phyloP scores from a whole-genome alignment of 35 echinoderm and acorn worm genomes.

The Lytechinus pictus region DNA sequence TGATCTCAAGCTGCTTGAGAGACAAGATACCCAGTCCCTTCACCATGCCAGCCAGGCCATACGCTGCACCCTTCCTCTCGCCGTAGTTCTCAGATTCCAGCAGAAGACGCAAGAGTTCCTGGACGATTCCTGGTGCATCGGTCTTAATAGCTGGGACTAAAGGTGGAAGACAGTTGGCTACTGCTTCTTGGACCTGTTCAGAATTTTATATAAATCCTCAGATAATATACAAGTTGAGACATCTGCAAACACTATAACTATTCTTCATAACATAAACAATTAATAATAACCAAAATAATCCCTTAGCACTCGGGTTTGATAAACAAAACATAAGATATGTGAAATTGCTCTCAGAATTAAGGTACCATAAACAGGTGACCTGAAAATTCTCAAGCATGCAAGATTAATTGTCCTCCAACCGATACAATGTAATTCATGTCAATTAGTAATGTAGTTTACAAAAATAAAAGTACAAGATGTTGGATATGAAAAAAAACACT shows the following conservation, averaged over 20 bases:
- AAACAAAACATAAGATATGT: not conserved
- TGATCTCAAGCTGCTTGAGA: conserved; percentile 93
- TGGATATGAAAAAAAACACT: not conserved
- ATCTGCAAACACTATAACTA: not conserved
- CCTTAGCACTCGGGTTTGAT: not conserved
- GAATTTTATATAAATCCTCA: not conserved
- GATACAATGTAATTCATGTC: not conserved
- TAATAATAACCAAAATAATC: not conserved
- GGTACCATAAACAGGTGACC: not conserved
- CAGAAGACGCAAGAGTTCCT: conserved; percentile 76
- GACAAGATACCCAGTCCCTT: conserved; percentile 94
- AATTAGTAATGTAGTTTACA: not conserved
- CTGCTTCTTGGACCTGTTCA: conserved; percentile 93
- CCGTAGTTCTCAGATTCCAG: conserved; percentile 93
- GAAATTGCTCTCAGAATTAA: not conserved
- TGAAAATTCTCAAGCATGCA: not conserved
- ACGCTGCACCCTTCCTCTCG: conserved; percentile 94
- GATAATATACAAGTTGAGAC: not conserved
- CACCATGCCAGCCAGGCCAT: conserved; percentile 93
- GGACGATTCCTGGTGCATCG: conserved; percentile 83
- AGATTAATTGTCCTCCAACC: not conserved
- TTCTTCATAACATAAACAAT: not conserved
- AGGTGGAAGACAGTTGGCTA: conserved; percentile 94
- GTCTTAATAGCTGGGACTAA: conserved; percentile 97
- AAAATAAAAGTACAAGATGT: not conserved